phyloP scores from a whole-genome alignment of 2,113 vertebrate species.

The Festucalex cinctus region DNA sequence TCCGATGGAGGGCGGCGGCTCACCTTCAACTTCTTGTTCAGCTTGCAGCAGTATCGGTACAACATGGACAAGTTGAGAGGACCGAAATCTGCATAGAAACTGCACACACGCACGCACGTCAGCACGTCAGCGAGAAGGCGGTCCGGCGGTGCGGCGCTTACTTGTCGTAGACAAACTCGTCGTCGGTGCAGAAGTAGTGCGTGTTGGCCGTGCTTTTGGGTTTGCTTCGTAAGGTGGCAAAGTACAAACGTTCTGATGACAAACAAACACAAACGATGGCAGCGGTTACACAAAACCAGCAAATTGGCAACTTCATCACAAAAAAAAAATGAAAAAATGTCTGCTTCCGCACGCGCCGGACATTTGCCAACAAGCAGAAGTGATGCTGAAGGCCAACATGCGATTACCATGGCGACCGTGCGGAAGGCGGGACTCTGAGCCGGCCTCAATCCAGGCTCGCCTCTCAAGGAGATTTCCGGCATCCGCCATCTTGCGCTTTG shows the following conservation, averaged over 20 bases:
- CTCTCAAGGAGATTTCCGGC: no score
- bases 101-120: constrained; percentile 3
- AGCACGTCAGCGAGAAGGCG: neutral
- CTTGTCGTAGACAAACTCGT: constrained; percentile 96
- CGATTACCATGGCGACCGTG: no score
- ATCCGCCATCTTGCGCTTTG: no score
- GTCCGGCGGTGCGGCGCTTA: constrained; percentile 79
- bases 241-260: constrained; percentile 77
- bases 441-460: no score
- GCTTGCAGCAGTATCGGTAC: constrained; percentile 96
- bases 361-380: no score
- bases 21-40: constrained; percentile 98
- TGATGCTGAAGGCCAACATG: no score
- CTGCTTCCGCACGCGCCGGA: no score
- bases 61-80: constrained; percentile 92
- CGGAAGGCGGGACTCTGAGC: no score
- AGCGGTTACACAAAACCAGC: no score
- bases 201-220: constrained; percentile 93
- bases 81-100: constrained; percentile 91
- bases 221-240: constrained; percentile 90
- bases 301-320: no score
- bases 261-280: neutral
- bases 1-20: constrained; percentile 52
- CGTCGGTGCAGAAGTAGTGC: constrained; percentile 96
- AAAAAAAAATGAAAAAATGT: no score